Base-by-base conservation (phyloP, 1,140 invertebrate genomes). In the Chlorops oryzae region DNA sequence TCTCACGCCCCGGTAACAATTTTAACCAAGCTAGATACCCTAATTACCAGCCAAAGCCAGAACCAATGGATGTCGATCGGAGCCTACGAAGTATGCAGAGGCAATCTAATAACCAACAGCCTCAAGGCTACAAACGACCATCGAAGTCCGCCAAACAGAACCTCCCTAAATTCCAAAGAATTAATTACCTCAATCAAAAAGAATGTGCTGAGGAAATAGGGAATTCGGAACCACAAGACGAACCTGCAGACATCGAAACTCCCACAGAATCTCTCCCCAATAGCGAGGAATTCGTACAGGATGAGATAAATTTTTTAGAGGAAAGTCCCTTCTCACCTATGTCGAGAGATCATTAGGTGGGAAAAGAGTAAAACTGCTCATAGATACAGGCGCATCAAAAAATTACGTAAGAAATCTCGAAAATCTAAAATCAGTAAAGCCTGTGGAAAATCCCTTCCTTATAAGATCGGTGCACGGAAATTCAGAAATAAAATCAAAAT, bases 321-420 rank as follows among this genome's bases (percentile, higher is more conserved):
- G 38, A 48, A 42, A n/a, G 24, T 34, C 22, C 22, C 23, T 23
- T 25, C n/a, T n/a, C n/a, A n/a, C n/a, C n/a, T n/a, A n/a, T 42
- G 44, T 27, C 21, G 28, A 34, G 20, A 43, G 23, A 5, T 43
- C 20, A 32, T 35, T 23, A 34, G 40, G 42, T 23, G 39, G 15
- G 23, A 43, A 43, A 7, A 18, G 18, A 7, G 12, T 43, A 23
- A 24, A 43, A 24, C 23, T 25, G 12, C 13, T 22, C 23, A 43
- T 25, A 13, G 41, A 24, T 25, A 25, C 41, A 9, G 41, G 41
- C n/a, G 41, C 41, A 20, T 24, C 41, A 43, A 45, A 45, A 28
- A 45, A 45, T 32, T 28, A 45, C 27, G 21, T 45, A 32, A 28
- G 10, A 34, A 6, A 28, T 18, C 13, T 28, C 17, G 7, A 25